Conservation (phyloP, 2,113 vertebrate genomes). For the Tragelaphus imberbis region DNA sequence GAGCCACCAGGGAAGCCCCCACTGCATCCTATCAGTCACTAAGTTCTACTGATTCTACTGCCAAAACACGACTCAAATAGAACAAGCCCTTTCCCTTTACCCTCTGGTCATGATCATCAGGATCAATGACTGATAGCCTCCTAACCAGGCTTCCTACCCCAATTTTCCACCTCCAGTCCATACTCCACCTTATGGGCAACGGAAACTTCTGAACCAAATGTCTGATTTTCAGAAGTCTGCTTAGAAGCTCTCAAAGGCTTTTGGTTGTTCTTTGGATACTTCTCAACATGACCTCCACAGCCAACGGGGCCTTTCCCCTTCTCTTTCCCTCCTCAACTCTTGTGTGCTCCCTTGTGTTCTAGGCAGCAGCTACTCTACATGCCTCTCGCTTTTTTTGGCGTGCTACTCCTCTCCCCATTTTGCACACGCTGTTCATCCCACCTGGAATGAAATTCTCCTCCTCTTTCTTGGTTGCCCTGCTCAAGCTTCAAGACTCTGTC, state of each 20-base stretch:
- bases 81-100: background rate
- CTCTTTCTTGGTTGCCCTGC: background rate
- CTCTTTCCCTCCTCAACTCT: background rate
- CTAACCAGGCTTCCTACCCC: background rate
- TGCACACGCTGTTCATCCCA: background rate
- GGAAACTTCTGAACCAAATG: background rate
- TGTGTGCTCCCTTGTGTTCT: fast-evolving
- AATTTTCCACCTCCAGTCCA: background rate
- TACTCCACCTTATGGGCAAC: background rate
- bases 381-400: background rate
- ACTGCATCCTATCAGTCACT: background rate
- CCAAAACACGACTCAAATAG: background rate
- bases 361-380: background rate
- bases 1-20: background rate
- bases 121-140: background rate
- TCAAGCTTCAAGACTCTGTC: background rate
- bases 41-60: background rate
- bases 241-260: background rate
- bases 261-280: background rate
- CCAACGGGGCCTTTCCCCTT: background rate
- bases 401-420: background rate
- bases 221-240: background rate
- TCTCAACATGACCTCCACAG: background rate
- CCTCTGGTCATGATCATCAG: background rate
- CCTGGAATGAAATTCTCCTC: background rate